Conservation (phyloP, 2,888 invertebrate species). For the Plagiodera versicolora region DNA sequence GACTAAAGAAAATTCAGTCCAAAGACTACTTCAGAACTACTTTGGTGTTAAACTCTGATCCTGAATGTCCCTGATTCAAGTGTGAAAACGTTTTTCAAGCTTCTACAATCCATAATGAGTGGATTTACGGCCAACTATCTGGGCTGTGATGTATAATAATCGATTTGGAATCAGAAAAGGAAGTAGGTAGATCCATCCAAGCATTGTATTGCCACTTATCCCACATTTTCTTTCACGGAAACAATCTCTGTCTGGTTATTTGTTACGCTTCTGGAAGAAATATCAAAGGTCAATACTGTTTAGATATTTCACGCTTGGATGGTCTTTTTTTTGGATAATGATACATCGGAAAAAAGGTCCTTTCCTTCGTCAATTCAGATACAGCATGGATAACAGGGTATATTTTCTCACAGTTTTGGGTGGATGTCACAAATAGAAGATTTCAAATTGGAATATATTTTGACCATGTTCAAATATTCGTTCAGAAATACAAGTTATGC, state of each 20-base stretch:
- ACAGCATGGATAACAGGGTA: background rate
- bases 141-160: no score
- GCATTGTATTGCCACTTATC: background rate
- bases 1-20: no score
- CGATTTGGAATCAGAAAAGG: background rate
- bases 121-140: no score
- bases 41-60: no score
- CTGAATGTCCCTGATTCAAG: no score
- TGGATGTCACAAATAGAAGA: no score
- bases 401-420: background rate
- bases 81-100: no score
- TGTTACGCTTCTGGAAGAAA: background rate
- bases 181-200: background rate
- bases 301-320: background rate
- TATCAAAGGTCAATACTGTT: background rate
- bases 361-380: background rate
- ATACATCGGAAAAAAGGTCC: background rate
- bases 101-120: no score
- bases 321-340: background rate
- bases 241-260: background rate
- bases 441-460: no score
- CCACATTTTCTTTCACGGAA: background rate
- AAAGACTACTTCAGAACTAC: no score
- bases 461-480: no score
- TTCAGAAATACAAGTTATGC: no score